These are phyloP conservation scores for Cetonia aurata DNA, from an alignment of 2,888 invertebrate species.

Conservation along the genomic window DNA sequence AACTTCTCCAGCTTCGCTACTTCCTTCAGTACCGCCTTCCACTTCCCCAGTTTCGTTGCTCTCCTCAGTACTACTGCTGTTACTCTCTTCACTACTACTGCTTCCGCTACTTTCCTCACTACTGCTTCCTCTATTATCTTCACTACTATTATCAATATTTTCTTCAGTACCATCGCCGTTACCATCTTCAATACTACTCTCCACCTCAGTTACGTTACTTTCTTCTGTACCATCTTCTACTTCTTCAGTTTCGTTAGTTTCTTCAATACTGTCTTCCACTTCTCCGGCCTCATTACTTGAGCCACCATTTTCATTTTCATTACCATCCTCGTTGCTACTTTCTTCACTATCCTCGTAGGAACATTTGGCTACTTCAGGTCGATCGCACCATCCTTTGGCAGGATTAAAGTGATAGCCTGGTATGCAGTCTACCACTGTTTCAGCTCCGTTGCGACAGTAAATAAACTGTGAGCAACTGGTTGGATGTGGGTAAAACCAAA, in stretches of 20 bases:
- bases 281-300: neutral
- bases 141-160: neutral
- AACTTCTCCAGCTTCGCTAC: neutral
- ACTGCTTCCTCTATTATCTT: neutral
- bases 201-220: neutral
- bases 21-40: neutral
- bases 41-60: neutral
- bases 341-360: neutral
- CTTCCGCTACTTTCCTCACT: neutral
- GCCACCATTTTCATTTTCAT: conserved; percentile 7
- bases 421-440: conserved; percentile 5
- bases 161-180: neutral
- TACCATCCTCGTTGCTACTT: neutral
- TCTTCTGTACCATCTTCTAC: neutral
- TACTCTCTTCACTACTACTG: neutral
- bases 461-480: conserved; percentile 27
- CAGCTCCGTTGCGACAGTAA: conserved; percentile 16
- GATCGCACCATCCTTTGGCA: conserved; percentile 20
- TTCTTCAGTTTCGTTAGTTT: neutral
- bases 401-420: conserved; percentile 22
- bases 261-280: conserved; percentile 7
- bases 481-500: conserved; percentile 33
- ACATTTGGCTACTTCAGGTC: conserved; percentile 21
- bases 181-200: neutral
- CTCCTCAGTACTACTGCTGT: neutral